A percentile compares a stretch with the other conserved stretches of the same genome.
Conservation (phyloP, 2,888 invertebrate species). For the Macaria liturata region DNA sequence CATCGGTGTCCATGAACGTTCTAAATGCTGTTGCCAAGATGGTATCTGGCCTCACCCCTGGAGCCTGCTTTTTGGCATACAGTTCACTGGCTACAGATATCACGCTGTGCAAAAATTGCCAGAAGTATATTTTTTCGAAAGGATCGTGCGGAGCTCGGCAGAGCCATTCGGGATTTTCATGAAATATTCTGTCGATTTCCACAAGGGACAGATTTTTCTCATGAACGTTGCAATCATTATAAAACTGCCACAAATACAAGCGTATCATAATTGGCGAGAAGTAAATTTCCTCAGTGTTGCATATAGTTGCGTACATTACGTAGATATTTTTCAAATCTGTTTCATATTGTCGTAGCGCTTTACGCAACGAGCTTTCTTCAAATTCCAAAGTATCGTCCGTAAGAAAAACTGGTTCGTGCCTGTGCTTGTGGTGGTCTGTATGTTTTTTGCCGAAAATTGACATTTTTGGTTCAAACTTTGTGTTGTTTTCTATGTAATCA, state of each 20-base stretch:
- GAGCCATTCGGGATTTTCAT: conserved; percentile 72
- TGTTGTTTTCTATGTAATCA: conserved; percentile 61
- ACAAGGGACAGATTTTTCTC: conserved; percentile 74
- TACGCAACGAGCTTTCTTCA: conserved; percentile 72
- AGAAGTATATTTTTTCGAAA: conserved; percentile 84
- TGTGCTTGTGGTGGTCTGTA: conserved; percentile 19
- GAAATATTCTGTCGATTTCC: conserved; percentile 76
- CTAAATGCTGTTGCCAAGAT: conserved; percentile 78
- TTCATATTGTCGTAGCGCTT: conserved; percentile 73
- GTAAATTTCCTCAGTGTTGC: conserved; percentile 57
- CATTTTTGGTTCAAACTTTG: conserved; percentile 33
- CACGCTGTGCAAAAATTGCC: conserved; percentile 84
- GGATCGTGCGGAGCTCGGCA: conserved; percentile 75
- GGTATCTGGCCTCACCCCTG: conserved; percentile 66
- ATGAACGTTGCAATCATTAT: conserved; percentile 80
- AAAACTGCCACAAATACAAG: conserved; percentile 84
- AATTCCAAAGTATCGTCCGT: conserved; percentile 53
- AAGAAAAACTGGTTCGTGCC: conserved; percentile 30
- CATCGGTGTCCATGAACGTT: conserved; percentile 74
- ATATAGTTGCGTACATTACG: conserved; percentile 75
- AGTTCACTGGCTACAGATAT: conserved; percentile 76
- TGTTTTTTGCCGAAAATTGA: conserved; percentile 25
- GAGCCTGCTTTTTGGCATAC: conserved; percentile 63
- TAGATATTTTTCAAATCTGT: conserved; percentile 77
- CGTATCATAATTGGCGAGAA: conserved; percentile 76